Conservation (phyloP, 2,113 vertebrate genomes). For the Paraplagusia blochii region DNA sequence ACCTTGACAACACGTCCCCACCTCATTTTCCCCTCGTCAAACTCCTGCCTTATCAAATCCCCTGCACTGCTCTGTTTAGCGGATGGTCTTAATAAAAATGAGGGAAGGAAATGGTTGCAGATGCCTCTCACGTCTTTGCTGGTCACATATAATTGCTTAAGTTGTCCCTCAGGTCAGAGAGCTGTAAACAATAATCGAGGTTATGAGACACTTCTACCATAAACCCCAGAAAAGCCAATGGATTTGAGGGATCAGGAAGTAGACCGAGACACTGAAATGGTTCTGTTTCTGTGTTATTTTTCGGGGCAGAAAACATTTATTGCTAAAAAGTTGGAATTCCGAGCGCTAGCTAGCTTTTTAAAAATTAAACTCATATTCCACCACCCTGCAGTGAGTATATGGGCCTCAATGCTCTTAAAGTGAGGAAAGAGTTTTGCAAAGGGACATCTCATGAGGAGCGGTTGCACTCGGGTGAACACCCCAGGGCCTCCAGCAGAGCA, state of each 20-base stretch:
- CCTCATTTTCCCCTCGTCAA: slow-evolving; percentile 3
- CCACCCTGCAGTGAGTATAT: background rate
- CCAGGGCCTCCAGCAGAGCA: slow-evolving; percentile 29
- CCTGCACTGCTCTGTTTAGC: slow-evolving; percentile 11
- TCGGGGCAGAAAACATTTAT: background rate
- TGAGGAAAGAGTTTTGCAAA: slow-evolving; percentile 49
- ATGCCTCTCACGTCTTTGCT: slow-evolving; percentile 32
- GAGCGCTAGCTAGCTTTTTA: background rate
- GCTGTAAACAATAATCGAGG: slow-evolving; percentile 42
- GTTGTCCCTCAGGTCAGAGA: slow-evolving; percentile 40
- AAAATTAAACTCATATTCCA: too few relatives aligned
- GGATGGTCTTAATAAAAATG: slow-evolving; percentile 17
- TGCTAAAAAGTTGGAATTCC: background rate
- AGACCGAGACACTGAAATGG: background rate
- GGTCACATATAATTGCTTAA: slow-evolving; percentile 46
- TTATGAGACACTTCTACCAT: slow-evolving; percentile 27
- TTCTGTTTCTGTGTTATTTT: background rate
- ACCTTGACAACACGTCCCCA: slow-evolving; percentile 35
- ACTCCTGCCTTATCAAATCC: slow-evolving; percentile 5
- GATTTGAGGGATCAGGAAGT: slow-evolving; percentile 26
- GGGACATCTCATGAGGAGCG: slow-evolving; percentile 56
- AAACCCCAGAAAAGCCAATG: slow-evolving; percentile 14
- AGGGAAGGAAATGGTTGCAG: slow-evolving; percentile 16
- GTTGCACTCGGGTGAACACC: slow-evolving; percentile 36
- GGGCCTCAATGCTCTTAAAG: slow-evolving; percentile 40